Conservation (phyloP, 1,140 invertebrate genomes). For the Anastrepha obliqua region DNA sequence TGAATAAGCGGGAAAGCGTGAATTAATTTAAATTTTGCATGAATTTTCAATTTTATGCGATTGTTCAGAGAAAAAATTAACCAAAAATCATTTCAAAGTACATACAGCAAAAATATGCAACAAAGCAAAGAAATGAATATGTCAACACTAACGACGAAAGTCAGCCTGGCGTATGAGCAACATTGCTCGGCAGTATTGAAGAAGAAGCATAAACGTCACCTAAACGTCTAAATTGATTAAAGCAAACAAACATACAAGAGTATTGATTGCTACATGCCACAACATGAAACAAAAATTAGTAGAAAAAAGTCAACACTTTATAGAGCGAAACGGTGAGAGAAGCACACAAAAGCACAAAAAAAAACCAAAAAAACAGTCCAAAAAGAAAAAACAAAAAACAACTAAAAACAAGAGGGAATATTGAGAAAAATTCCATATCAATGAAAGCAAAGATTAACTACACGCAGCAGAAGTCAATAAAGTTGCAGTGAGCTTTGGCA, state of each 20-base stretch:
- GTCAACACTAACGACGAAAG: background rate
- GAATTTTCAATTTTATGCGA: no score
- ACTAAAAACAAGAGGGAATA: background rate
- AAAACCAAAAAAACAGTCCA: background rate
- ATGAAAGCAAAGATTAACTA: conserved; percentile 34
- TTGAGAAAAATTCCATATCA: background rate
- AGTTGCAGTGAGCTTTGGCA: conserved; percentile 13
- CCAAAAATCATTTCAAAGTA: no score
- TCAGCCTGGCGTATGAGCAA: conserved; percentile 4
- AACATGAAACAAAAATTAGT: background rate
- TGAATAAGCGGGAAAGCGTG: no score
- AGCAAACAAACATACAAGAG: conserved; percentile 31
- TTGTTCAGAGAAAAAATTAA: no score
- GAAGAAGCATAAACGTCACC: background rate
- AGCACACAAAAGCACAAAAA: background rate
- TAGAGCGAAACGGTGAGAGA: background rate
- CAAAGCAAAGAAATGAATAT: background rate
- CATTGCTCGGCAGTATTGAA: background rate
- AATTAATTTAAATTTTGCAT: no score
- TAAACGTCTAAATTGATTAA: conserved; percentile 53
- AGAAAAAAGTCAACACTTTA: background rate
- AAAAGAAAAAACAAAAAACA: background rate
- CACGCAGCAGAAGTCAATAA: conserved; percentile 31
- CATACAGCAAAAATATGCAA: background rate
- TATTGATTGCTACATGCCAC: conserved; percentile 50